Evolutionary conservation across 2,888 invertebrate species (phyloP).

Genomic region (Orthosia incerta): DNA sequence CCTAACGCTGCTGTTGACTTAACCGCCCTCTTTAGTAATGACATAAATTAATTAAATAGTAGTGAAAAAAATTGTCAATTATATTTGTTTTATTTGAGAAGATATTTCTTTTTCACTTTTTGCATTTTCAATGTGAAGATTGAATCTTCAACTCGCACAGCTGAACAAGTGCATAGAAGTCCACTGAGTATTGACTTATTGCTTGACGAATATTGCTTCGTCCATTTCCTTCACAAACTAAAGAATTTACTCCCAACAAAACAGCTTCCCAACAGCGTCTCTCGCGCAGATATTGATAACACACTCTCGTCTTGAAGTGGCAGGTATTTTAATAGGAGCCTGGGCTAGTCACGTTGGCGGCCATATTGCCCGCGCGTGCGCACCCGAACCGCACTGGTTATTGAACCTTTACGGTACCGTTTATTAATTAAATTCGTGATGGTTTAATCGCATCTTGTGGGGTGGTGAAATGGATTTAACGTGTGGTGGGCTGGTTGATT

Average conservation of each 20-base stretch:
- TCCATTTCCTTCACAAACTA: neutral
- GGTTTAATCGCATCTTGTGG: slow-evolving; percentile 69
- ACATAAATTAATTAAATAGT: too few species aligned
- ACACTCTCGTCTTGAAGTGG: slow-evolving; percentile 75
- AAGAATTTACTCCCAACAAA: slow-evolving; percentile 20
- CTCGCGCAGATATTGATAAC: slow-evolving; percentile 63
- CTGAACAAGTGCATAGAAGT: too few species aligned
- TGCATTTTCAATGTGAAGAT: neutral
- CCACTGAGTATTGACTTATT: too few species aligned
- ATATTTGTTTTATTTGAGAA: too few species aligned
- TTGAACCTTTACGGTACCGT: slow-evolving; percentile 79
- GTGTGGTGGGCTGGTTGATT: slow-evolving; percentile 43
- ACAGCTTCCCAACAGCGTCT: slow-evolving; percentile 18
- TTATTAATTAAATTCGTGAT: slow-evolving; percentile 78
- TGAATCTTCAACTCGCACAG: too few species aligned
- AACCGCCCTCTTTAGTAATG: too few species aligned
- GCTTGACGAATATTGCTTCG: neutral
- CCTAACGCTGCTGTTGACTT: too few species aligned
- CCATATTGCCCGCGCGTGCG: slow-evolving; percentile 77
- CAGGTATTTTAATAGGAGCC: slow-evolving; percentile 88
- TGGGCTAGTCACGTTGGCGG: slow-evolving; percentile 81
- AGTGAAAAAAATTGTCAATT: too few species aligned
- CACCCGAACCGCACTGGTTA: slow-evolving; percentile 81
- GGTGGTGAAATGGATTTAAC: slow-evolving; percentile 56
- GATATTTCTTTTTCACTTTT: too few species aligned